Evolutionary conservation across 2,797 vertebrate species (phyloP), one percentile per base, ranked within the genome.

Genomic region (Pseudotriccus pelzelni): DNA sequence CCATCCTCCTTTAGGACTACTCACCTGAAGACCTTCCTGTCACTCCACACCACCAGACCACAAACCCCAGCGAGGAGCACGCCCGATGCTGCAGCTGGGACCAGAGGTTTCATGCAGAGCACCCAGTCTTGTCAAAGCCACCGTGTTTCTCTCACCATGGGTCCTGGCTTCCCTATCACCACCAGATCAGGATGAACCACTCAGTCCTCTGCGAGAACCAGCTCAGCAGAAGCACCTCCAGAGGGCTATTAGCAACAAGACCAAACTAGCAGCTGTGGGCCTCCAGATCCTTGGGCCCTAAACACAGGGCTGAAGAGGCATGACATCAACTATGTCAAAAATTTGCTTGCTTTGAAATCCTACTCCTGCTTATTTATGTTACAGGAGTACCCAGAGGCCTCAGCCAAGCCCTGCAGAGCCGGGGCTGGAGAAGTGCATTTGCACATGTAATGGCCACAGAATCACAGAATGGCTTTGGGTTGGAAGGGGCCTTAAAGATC

Each of bases 281-380:
- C 53, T 93, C 32, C 69, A 64, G 53, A 76, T 79, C 75, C 63
- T 34, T 21, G 49, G 34, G 64, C 52, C 46, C 52, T 88, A 52
- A 94, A 86, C 66, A 64, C 20, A 17, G 60, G 62, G 66, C 56
- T 82, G 67, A 88, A 90, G 77, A 86, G 69, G 50, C 9, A 1
- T 62, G 62, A 88, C 52, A 68, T 46, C 74, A 96, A 82, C 89
- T 92, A 76, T 36, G 56, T 59, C 41, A 92, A 94, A 94, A 86
- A 87, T 81, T 36, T 72, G 68, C 93, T 88, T 70, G 69, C 87
- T 86, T 90, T 91, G 91, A 94, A 96, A 94, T 68, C 79, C 70
- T 87, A 67, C 77, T 76, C 93, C 88, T 88, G 67, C 77, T 94
- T 93, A 87, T 92, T 94, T 90, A 81, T 7, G 14, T 83, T 92